phyloP scores from a whole-genome alignment of 2,113 vertebrate genomes.

The Charina bottae region DNA sequence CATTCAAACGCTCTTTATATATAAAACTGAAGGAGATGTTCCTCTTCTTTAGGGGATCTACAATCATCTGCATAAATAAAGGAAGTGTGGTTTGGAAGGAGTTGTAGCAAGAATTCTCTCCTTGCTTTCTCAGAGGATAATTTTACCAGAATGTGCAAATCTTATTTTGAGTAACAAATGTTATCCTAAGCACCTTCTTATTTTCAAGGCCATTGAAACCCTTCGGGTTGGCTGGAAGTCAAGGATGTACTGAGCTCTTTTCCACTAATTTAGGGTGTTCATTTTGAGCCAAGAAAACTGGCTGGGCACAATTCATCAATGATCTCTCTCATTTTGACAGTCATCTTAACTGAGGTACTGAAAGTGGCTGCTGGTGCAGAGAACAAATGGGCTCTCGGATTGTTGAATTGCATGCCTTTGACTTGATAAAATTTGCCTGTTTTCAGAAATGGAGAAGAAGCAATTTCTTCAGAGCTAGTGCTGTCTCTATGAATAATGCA shows the following conservation, averaged over 20 bases:
- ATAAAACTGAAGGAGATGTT: not conserved
- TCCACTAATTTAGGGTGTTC: conserved; percentile 13
- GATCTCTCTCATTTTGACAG: not conserved
- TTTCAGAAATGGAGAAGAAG: conserved; percentile 22
- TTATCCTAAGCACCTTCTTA: conserved; percentile 8
- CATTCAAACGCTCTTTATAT: not conserved
- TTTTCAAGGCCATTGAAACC: not conserved
- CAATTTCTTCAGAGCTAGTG: not conserved
- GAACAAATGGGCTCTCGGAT: conserved; percentile 9
- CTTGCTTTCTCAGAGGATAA: not conserved
- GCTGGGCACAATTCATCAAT: conserved; percentile 4
- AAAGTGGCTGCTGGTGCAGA: conserved; percentile 11
- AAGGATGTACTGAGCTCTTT: not conserved
- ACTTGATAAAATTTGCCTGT: conserved; percentile 22
- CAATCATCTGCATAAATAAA: not conserved
- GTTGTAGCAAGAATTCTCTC: not conserved
- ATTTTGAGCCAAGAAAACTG: conserved; percentile 32
- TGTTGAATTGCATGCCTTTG: conserved; percentile 26
- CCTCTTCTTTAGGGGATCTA: conserved; percentile 1
- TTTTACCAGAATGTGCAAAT: conserved; percentile 7
- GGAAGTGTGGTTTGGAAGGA: not conserved
- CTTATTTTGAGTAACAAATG: not conserved
- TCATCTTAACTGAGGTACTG: conserved; percentile 22
- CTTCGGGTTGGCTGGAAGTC: not conserved
- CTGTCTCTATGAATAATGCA: conserved; percentile 6